These are phyloP conservation scores for Dynastes maya DNA, from an alignment of 2,888 invertebrate genomes.

Conservation along the genomic window DNA sequence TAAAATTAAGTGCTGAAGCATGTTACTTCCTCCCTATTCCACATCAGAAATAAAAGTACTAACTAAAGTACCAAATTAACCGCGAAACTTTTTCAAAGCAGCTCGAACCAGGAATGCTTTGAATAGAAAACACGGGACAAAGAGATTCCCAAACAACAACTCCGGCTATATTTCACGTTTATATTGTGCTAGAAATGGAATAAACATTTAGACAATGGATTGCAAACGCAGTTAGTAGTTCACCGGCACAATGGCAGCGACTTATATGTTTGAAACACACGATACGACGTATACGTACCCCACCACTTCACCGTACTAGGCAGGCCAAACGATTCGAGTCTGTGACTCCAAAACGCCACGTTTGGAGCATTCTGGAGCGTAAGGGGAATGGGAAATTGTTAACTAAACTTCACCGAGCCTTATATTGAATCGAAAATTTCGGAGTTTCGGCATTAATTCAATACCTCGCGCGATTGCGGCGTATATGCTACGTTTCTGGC, in stretches of 20 bases:
- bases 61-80: constrained; percentile 27
- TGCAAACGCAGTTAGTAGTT: constrained; percentile 58
- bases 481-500: too few relatives aligned
- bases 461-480: constrained; percentile 9
- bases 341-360: too few relatives aligned
- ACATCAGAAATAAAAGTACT: background rate
- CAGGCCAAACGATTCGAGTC: too few relatives aligned
- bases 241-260: constrained; percentile 58
- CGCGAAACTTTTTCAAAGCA: constrained; percentile 14
- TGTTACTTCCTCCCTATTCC: too few relatives aligned
- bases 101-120: constrained; percentile 1
- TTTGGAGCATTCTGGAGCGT: constrained; percentile 46
- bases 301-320: too few relatives aligned
- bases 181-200: constrained; percentile 62
- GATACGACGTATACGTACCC: constrained; percentile 50
- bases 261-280: constrained; percentile 62
- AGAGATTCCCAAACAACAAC: constrained; percentile 60
- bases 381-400: constrained; percentile 44
- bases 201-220: constrained; percentile 65
- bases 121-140: constrained; percentile 54
- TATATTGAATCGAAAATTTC: constrained; percentile 35
- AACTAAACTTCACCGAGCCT: constrained; percentile 45
- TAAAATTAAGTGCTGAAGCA: too few relatives aligned
- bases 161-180: constrained; percentile 64
- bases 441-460: constrained; percentile 35